A percentile compares a stretch with the other conserved stretches of the same genome.
phyloP scores from a whole-genome alignment of 2,113 vertebrate species.

The Sterna hirundo region DNA sequence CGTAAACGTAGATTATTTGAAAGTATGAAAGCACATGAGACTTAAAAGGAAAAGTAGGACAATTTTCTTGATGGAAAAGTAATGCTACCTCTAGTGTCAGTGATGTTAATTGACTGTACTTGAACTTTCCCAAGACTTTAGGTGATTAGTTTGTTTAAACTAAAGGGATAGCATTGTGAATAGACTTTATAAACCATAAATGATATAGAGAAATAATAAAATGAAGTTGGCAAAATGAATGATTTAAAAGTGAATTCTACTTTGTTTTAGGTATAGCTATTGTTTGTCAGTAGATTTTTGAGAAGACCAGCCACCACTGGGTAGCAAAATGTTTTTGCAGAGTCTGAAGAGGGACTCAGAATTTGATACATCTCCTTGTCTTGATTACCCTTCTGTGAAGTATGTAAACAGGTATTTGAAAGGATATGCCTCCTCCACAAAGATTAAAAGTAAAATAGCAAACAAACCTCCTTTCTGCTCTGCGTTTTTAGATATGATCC shows the following conservation, averaged over 20 bases:
- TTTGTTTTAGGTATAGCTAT: neutral
- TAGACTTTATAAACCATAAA: neutral
- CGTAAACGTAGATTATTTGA: conserved; percentile 1
- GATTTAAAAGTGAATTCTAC: neutral
- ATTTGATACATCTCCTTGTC: neutral
- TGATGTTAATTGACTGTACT: conserved; percentile 13
- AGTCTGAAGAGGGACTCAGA: neutral
- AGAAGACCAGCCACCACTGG: neutral
- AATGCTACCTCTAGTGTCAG: neutral
- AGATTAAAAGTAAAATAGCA: neutral
- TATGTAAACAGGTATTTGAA: neutral
- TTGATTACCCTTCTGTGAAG: neutral
- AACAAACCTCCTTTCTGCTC: neutral
- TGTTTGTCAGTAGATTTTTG: neutral
- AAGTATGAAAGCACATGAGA: conserved; percentile 23
- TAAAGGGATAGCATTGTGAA: neutral
- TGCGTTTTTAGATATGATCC: neutral
- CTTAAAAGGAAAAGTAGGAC: conserved; percentile 52
- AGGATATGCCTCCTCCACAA: neutral
- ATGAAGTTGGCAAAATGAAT: neutral
- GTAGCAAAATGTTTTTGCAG: neutral
- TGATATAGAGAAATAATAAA: neutral
- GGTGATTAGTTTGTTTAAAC: neutral
- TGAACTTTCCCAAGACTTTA: neutral
- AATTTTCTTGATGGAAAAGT: conserved; percentile 14